Evolutionary conservation across 2,113 vertebrate genomes (phyloP).

Genomic region (Myiagra hebetior): DNA sequence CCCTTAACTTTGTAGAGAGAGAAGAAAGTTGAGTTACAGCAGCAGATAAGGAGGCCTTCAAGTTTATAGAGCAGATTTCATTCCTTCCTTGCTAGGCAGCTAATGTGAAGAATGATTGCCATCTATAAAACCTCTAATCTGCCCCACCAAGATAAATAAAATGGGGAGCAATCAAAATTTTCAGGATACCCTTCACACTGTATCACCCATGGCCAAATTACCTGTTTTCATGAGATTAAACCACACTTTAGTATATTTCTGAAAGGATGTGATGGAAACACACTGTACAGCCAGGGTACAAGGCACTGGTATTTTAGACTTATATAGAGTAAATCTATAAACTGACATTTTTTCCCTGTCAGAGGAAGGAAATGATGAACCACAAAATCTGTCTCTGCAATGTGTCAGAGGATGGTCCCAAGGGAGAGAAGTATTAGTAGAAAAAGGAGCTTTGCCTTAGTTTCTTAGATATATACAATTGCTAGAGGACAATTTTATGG

Average conservation of each 20-base stretch:
- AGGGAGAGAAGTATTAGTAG: background rate
- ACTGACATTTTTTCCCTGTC: background rate
- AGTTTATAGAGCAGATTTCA: constrained; percentile 21
- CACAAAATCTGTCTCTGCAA: background rate
- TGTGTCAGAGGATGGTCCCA: background rate
- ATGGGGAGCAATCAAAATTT: background rate
- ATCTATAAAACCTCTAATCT: constrained; percentile 37
- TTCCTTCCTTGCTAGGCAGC: background rate
- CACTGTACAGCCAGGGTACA: background rate
- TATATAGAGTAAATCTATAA: background rate
- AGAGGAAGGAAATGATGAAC: background rate
- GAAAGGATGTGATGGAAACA: background rate
- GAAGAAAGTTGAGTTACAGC: constrained; percentile 11
- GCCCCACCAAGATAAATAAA: constrained; percentile 27
- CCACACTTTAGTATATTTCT: background rate
- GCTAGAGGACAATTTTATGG: background rate
- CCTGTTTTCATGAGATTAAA: constrained; percentile 32
- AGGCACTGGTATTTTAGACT: background rate
- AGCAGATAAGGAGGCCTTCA: constrained; percentile 30
- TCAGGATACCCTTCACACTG: constrained; percentile 2
- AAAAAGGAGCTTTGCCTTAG: background rate
- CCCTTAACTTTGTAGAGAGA: background rate
- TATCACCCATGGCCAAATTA: constrained; percentile 19
- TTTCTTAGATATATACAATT: background rate
- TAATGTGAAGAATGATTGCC: background rate